These are phyloP conservation scores for Umimayanthus chanpuru DNA, from an alignment of 92 coral and sea anemone genomes.

Conservation along the genomic window DNA sequence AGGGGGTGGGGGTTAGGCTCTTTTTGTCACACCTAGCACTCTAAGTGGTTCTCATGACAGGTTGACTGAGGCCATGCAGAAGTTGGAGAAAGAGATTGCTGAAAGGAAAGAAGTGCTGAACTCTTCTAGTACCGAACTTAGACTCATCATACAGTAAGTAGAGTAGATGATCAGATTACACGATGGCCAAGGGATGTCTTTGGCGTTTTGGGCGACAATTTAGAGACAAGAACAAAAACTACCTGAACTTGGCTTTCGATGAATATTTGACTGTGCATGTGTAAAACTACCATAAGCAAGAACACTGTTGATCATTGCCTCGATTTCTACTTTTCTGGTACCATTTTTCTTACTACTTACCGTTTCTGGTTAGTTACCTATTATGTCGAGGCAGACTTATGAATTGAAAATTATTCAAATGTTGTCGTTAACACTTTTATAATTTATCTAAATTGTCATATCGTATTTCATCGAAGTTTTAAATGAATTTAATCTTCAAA, in stretches of 20 bases:
- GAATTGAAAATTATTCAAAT: too few relatives aligned
- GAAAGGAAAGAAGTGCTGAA: conserved; percentile 77
- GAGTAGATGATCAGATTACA: background rate
- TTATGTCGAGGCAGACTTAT: too few relatives aligned
- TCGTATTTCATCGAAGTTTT: background rate
- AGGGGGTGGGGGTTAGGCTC: background rate
- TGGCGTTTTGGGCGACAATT: too few relatives aligned
- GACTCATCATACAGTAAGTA: conserved; percentile 87
- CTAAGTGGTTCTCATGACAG: background rate
- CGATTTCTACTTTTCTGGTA: too few relatives aligned
- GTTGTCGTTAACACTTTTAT: too few relatives aligned
- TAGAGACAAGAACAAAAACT: too few relatives aligned
- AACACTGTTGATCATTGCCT: too few relatives aligned
- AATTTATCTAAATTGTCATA: background rate
- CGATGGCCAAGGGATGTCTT: too few relatives aligned
- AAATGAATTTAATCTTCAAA: background rate
- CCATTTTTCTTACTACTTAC: too few relatives aligned
- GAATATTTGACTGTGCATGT: background rate
- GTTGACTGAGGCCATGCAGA: conserved; percentile 70
- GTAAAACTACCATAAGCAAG: too few relatives aligned
- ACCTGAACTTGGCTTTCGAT: background rate
- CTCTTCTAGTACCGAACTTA: conserved; percentile 88
- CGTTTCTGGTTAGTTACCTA: too few relatives aligned
- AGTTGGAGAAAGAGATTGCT: conserved; percentile 73
- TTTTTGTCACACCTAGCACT: background rate